phyloP scores from a whole-genome alignment of 1,140 invertebrate species.

The Dendrolimus kikuchii region DNA sequence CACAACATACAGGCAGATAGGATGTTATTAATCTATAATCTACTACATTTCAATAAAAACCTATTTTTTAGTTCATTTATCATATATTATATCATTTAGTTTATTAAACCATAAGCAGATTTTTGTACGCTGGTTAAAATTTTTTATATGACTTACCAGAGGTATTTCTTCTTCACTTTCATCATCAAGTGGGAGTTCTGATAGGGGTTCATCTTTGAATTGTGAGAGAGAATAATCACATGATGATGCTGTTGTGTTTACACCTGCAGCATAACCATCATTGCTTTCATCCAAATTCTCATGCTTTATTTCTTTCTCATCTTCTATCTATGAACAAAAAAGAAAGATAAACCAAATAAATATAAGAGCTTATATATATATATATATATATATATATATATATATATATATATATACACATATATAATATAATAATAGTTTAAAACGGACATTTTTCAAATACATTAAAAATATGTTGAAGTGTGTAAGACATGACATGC shows the following conservation, averaged over 20 bases:
- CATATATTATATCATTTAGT: no score
- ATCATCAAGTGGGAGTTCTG: conserved; percentile 61
- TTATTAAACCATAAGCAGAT: no score
- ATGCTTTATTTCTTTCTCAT: conserved; percentile 30
- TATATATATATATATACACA: no score
- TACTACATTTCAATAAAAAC: no score
- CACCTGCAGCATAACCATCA: conserved; percentile 39
- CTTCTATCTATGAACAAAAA: conserved; percentile 8
- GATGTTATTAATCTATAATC: no score
- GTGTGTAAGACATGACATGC: no score
- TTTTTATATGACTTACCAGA: conserved; percentile 27
- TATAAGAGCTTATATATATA: no score
- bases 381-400: no score
- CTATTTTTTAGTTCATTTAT: no score
- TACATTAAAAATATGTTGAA: neutral
- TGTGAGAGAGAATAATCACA: conserved; percentile 79
- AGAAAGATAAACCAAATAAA: no score
- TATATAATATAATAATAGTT: no score
- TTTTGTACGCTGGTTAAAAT: neutral
- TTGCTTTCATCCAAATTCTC: conserved; percentile 53
- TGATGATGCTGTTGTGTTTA: conserved; percentile 73
- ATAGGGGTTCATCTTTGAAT: conserved; percentile 70
- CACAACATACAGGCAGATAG: no score
- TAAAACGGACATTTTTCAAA: conserved; percentile 1
- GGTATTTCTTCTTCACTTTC: conserved; percentile 86